Evolutionary conservation across 2,888 invertebrate species (phyloP).

Genomic region (Rhodophaea formosa): DNA sequence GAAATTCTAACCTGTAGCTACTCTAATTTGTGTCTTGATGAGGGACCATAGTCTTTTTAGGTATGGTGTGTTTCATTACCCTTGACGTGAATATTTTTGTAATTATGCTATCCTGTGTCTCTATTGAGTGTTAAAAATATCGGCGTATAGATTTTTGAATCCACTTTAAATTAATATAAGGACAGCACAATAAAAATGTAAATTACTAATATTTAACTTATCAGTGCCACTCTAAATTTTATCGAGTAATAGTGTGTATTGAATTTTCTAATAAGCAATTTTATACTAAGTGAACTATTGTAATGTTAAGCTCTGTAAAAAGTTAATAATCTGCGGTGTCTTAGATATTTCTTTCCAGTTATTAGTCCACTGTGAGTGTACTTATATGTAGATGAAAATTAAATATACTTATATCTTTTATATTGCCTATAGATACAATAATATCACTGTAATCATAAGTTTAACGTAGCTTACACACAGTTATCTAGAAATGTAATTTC

Average conservation of each 20-base stretch:
- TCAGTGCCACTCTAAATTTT: slow-evolving; percentile 71
- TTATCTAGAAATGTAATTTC: slow-evolving; percentile 8
- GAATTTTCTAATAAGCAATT: slow-evolving; percentile 52
- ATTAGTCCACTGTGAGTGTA: slow-evolving; percentile 44
- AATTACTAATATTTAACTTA: slow-evolving; percentile 49
- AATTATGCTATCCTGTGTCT: slow-evolving; percentile 49
- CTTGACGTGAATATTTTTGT: slow-evolving; percentile 52
- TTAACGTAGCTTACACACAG: background rate
- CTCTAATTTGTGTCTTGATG: slow-evolving; percentile 61
- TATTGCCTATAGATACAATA: slow-evolving; percentile 32
- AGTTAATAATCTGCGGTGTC: slow-evolving; percentile 45
- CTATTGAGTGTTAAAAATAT: slow-evolving; percentile 47
- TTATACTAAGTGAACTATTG: slow-evolving; percentile 31
- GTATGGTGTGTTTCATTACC: slow-evolving; percentile 55
- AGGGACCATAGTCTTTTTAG: slow-evolving; percentile 65
- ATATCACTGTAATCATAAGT: slow-evolving; percentile 2
- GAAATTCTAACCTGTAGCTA: slow-evolving; percentile 39
- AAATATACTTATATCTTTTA: slow-evolving; percentile 29
- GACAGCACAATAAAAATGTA: slow-evolving; percentile 63
- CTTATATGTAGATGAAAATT: slow-evolving; percentile 33
- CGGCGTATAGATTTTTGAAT: slow-evolving; percentile 42
- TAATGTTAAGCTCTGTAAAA: slow-evolving; percentile 30
- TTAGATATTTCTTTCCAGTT: slow-evolving; percentile 46
- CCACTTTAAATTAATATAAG: slow-evolving; percentile 57
- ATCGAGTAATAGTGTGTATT: slow-evolving; percentile 47